Conservation (phyloP, 2,888 invertebrate genomes). For the Physocephala rufipes region DNA sequence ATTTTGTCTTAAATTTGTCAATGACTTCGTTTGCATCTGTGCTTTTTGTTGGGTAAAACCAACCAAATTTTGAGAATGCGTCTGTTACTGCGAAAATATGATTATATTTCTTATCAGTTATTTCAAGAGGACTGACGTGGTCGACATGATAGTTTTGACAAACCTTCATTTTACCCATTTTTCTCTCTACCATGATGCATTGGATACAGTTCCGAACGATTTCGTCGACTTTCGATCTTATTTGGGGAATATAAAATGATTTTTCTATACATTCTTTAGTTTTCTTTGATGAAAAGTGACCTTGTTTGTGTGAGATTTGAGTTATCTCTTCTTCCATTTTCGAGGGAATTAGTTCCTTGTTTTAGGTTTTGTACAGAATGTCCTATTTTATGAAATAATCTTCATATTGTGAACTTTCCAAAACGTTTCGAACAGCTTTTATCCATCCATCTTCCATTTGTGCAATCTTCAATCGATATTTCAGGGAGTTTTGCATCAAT, state of each 20-base stretch:
- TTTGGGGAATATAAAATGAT: background rate
- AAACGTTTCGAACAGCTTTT: background rate
- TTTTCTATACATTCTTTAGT: background rate
- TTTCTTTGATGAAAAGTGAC: background rate
- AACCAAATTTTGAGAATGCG: slow-evolving; percentile 56
- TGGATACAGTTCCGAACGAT: no score
- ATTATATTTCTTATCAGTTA: background rate
- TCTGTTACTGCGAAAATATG: slow-evolving; percentile 44
- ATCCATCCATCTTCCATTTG: background rate
- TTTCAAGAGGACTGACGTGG: background rate
- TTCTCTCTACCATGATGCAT: no score
- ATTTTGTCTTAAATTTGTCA: slow-evolving; percentile 49
- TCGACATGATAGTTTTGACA: background rate
- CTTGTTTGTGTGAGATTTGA: background rate
- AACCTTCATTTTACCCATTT: background rate
- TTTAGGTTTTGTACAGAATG: background rate
- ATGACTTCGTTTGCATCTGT: slow-evolving; percentile 52
- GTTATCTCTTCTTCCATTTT: background rate
- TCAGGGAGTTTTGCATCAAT: background rate
- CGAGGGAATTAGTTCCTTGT: background rate
- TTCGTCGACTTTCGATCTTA: no score
- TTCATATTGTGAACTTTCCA: background rate
- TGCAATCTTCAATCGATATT: background rate
- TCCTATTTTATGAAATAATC: background rate
- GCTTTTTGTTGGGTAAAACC: slow-evolving; percentile 36